phyloP scores from a whole-genome alignment of 2,797 vertebrate species.

The Meriones psammophilus region DNA sequence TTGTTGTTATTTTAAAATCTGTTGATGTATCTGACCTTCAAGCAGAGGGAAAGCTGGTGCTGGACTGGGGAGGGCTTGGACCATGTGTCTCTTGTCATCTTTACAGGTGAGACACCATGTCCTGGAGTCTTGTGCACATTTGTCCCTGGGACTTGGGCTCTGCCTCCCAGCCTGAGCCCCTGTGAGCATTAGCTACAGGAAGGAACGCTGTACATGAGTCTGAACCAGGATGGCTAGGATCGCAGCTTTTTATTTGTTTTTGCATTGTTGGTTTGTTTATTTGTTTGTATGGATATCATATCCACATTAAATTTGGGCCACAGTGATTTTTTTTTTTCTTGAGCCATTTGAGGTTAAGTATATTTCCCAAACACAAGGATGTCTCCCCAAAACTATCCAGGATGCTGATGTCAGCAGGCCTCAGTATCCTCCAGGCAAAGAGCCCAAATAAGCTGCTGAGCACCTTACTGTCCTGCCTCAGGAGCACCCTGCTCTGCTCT shows the following conservation, averaged over 20 bases:
- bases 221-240: not conserved
- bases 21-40: not conserved
- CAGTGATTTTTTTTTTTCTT: not conserved
- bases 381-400: not conserved
- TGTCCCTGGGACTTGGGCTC: not conserved
- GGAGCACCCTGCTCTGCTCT: not conserved
- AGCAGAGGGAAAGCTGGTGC: not conserved
- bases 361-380: not conserved
- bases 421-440: not conserved
- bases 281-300: too few species aligned
- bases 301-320: not conserved
- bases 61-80: not conserved
- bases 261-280: too few species aligned
- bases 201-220: not conserved
- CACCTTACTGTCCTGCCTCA: not conserved
- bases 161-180: not conserved
- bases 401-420: not conserved
- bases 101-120: not conserved
- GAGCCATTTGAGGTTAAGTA: not conserved
- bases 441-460: not conserved
- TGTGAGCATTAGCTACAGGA: not conserved
- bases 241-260: not conserved
- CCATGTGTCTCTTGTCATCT: not conserved
- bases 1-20: not conserved
- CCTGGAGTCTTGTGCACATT: not conserved